phyloP scores from a whole-genome alignment of 2,888 invertebrate genomes.

The Sminthurides aquaticus region DNA sequence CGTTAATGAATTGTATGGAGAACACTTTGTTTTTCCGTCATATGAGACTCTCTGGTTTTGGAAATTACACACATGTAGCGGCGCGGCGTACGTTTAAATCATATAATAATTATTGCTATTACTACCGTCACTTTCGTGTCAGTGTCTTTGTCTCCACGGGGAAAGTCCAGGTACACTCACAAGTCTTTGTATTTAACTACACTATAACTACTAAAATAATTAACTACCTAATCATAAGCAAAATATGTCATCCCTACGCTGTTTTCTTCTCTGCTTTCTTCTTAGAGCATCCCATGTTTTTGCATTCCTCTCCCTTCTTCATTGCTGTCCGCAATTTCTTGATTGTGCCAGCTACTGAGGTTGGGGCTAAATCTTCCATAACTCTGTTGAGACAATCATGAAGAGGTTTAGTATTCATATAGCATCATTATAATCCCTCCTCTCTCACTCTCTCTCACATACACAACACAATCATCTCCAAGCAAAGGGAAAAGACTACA shows the following conservation, averaged over 20 bases:
- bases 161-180: constrained; percentile 31
- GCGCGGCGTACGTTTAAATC: no score
- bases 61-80: no score
- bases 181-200: constrained; percentile 24
- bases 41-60: constrained; percentile 1
- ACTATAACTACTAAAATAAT: constrained; percentile 17
- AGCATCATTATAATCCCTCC: neutral
- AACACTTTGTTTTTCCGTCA: neutral
- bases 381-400: constrained; percentile 38
- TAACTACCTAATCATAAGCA: constrained; percentile 8
- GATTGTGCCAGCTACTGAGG: constrained; percentile 41
- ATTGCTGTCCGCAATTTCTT: constrained; percentile 43
- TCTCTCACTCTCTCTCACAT: no score
- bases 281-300: constrained; percentile 40
- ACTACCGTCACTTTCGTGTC: neutral
- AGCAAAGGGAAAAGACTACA: neutral
- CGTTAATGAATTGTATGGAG: neutral
- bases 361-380: constrained; percentile 43
- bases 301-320: constrained; percentile 44
- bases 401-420: no score
- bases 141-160: neutral
- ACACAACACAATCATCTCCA: neutral
- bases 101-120: no score
- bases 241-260: constrained; percentile 27
- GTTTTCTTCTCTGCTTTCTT: constrained; percentile 42